A percentile compares a stretch with the other conserved stretches of the same genome.
Evolutionary conservation across 2,113 vertebrate species (phyloP).

Genomic region (Dinomys branickii): DNA sequence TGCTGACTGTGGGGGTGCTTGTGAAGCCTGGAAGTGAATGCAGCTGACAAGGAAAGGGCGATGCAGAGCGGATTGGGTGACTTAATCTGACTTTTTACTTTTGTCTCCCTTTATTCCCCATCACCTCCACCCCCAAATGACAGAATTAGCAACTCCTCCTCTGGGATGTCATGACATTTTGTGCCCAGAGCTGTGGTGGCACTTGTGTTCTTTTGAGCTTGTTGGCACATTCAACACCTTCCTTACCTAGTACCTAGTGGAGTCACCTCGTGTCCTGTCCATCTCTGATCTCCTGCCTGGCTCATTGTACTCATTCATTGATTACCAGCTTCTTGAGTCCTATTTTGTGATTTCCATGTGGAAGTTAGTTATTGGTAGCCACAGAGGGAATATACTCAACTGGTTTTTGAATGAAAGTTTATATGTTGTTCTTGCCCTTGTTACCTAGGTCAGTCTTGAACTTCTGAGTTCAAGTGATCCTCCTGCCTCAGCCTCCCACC

Average conservation of each 20-base stretch:
- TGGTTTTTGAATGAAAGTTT: neutral
- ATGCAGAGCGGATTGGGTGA: neutral
- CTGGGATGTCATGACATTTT: slow-evolving; percentile 45
- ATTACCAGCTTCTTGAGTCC: slow-evolving; percentile 24
- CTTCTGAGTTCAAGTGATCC: neutral
- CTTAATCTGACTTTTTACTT: slow-evolving; percentile 27
- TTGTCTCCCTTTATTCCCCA: neutral
- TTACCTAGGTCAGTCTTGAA: neutral
- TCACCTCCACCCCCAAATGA: slow-evolving; percentile 60
- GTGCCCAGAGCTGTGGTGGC: slow-evolving; percentile 25
- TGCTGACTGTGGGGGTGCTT: neutral
- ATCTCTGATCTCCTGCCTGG: neutral
- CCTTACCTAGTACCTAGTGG: neutral
- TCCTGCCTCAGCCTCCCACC: neutral
- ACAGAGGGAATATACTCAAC: slow-evolving; percentile 10
- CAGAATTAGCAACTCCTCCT: slow-evolving; percentile 66
- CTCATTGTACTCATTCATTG: neutral
- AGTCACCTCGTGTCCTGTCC: neutral
- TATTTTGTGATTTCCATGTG: neutral
- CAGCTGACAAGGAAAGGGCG: slow-evolving; percentile 28
- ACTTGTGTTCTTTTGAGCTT: slow-evolving; percentile 18
- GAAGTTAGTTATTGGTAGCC: slow-evolving; percentile 42
- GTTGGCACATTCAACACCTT: neutral
- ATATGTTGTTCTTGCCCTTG: neutral
- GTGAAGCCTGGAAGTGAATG: slow-evolving; percentile 26